Percentiles rank a stretch among this genome's conserved stretches.
Evolutionary conservation across 2,797 vertebrate genomes (phyloP).

Genomic region (Xiphophorus birchmanni): DNA sequence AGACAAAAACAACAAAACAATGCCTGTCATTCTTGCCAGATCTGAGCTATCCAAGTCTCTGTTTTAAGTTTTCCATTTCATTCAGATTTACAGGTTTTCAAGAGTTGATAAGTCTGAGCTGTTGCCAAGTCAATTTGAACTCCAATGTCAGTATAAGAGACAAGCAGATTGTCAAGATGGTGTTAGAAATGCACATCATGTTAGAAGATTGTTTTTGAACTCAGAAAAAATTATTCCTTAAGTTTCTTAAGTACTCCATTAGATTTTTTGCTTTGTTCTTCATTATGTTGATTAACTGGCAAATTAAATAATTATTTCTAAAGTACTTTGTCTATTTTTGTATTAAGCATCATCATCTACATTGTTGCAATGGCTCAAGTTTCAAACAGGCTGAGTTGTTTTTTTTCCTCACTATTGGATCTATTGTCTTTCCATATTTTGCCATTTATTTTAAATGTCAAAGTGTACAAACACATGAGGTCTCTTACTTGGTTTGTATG

Average conservation of each 20-base stretch:
- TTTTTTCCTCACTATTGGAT: not conserved
- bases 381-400: not conserved
- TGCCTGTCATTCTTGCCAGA: not conserved
- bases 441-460: too few species aligned
- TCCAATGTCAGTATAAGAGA: not conserved
- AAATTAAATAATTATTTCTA: not conserved
- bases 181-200: not conserved
- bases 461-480: not conserved
- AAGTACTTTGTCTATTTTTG: not conserved
- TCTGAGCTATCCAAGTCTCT: not conserved
- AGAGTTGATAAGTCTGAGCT: not conserved
- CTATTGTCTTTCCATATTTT: not conserved
- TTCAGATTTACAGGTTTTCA: not conserved
- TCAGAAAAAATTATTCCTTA: not conserved
- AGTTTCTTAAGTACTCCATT: not conserved
- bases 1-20: too few species aligned
- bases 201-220: not conserved
- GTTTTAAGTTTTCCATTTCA: not conserved
- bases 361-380: not conserved
- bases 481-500: constrained; percentile 94
- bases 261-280: not conserved
- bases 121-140: not conserved
- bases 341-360: not conserved
- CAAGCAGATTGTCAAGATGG: rapidly evolving
- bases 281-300: not conserved